Conservation (phyloP, 2,888 invertebrate species). For the Mayetiola destructor region DNA sequence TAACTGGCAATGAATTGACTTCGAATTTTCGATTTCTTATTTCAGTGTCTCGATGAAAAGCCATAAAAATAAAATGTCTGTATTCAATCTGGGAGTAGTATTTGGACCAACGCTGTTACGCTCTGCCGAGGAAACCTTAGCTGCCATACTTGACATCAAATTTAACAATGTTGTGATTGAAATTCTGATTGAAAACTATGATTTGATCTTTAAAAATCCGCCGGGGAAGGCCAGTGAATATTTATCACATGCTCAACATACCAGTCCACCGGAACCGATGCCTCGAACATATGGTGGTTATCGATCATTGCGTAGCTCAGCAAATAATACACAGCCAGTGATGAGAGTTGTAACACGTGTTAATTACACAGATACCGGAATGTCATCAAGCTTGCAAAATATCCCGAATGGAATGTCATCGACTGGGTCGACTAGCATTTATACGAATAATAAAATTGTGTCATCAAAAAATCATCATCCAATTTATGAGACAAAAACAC, state of each 20-base stretch:
- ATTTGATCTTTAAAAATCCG: slow-evolving; percentile 47
- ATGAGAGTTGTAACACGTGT: slow-evolving; percentile 29
- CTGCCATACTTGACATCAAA: slow-evolving; percentile 96
- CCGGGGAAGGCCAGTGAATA: slow-evolving; percentile 25
- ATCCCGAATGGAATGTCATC: slow-evolving; percentile 33
- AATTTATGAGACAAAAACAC: slow-evolving; percentile 20
- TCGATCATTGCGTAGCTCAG: slow-evolving; percentile 1
- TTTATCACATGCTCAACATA: slow-evolving; percentile 20
- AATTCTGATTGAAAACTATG: slow-evolving; percentile 81
- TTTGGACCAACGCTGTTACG: slow-evolving; percentile 93
- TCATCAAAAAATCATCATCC: slow-evolving; percentile 14
- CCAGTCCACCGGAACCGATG: slow-evolving; percentile 31
- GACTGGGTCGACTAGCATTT: slow-evolving; percentile 23
- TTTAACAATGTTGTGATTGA: slow-evolving; percentile 98
- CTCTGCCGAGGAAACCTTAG: slow-evolving; percentile 91
- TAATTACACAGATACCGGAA: slow-evolving; percentile 32
- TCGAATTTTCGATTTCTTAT: neutral
- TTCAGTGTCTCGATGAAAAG: slow-evolving; percentile 69
- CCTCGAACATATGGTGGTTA: slow-evolving; percentile 24
- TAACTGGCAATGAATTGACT: neutral
- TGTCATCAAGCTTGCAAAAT: slow-evolving; percentile 35
- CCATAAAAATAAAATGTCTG: slow-evolving; percentile 91
- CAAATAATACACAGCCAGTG: slow-evolving; percentile 9
- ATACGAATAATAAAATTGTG: slow-evolving; percentile 19
- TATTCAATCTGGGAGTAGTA: slow-evolving; percentile 92